Percentiles rank a stretch among this genome's conserved stretches.
Evolutionary conservation across 2,797 vertebrate genomes (phyloP).

Genomic region (Lates japonicus): DNA sequence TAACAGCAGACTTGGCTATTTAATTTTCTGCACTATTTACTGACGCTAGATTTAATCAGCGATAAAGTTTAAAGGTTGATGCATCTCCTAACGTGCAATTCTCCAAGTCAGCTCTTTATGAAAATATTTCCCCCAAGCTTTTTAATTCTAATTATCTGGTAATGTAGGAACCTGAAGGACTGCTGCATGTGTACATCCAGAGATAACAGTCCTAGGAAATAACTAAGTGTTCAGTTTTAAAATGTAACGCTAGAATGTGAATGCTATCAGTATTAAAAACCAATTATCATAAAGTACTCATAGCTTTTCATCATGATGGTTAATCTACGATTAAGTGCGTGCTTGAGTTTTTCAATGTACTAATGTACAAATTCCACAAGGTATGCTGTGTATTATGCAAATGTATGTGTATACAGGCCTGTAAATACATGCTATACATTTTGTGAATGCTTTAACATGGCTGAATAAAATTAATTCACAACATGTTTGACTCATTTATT

Average conservation of each 20-base stretch:
- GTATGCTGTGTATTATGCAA: constrained; percentile 30
- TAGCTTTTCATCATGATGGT: constrained; percentile 31
- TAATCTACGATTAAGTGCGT: constrained; percentile 14
- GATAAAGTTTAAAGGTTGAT: not conserved
- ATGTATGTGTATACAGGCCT: constrained; percentile 39
- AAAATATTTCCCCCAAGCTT: not conserved
- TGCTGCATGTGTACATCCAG: constrained; percentile 47
- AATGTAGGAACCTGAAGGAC: constrained; percentile 17
- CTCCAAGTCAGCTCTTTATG: not conserved
- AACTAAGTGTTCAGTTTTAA: not conserved
- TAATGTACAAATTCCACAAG: constrained; percentile 11
- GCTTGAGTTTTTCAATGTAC: constrained; percentile 33
- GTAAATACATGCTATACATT: constrained; percentile 26
- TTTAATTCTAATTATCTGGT: not conserved
- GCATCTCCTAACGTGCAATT: not conserved
- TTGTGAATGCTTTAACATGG: constrained; percentile 16
- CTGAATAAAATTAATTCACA: constrained; percentile 11
- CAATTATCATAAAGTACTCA: not conserved
- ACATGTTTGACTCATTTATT: constrained; percentile 19
- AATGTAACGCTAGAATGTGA: not conserved
- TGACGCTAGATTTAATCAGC: not conserved
- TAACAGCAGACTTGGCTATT: not conserved
- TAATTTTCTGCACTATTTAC: constrained; percentile 2
- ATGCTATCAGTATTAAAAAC: constrained; percentile 16
- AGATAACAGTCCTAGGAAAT: not conserved